Conservation (phyloP, 2,113 vertebrate species). For the Carassius auratus region DNA sequence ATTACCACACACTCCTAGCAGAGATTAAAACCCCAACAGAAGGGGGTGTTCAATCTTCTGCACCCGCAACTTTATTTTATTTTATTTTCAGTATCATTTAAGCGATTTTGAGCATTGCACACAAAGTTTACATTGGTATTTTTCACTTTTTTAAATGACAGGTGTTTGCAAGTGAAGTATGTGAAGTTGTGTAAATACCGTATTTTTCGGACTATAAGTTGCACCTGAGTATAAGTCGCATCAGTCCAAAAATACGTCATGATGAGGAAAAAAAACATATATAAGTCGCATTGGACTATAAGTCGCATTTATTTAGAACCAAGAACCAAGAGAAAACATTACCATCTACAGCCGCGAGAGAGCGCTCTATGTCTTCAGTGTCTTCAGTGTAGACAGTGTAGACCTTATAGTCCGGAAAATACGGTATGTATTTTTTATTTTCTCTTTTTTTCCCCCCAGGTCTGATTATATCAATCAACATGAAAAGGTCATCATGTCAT, state of each 20-base stretch:
- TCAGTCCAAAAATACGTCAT: too few relatives aligned
- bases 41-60: constrained; percentile 17
- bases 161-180: not conserved
- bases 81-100: not conserved
- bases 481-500: not conserved
- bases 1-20: constrained; percentile 15
- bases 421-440: not conserved
- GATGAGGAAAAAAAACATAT: too few relatives aligned
- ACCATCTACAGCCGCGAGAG: too few relatives aligned
- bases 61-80: not conserved
- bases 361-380: too few relatives aligned
- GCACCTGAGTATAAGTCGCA: too few relatives aligned
- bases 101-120: not conserved
- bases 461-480: not conserved
- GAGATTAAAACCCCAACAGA: constrained; percentile 60
- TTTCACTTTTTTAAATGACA: not conserved
- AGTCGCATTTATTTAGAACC: too few relatives aligned
- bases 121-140: not conserved
- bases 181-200: not conserved
- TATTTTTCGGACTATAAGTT: too few relatives aligned
- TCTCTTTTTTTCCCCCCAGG: not conserved
- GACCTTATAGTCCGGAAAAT: too few relatives aligned
- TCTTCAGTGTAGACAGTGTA: too few relatives aligned
- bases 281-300: too few relatives aligned
- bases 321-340: too few relatives aligned